Percentiles rank a stretch among this genome's conserved stretches.
Conservation (phyloP, 2,888 invertebrate genomes). For the Agonopterix alstromeriana region DNA sequence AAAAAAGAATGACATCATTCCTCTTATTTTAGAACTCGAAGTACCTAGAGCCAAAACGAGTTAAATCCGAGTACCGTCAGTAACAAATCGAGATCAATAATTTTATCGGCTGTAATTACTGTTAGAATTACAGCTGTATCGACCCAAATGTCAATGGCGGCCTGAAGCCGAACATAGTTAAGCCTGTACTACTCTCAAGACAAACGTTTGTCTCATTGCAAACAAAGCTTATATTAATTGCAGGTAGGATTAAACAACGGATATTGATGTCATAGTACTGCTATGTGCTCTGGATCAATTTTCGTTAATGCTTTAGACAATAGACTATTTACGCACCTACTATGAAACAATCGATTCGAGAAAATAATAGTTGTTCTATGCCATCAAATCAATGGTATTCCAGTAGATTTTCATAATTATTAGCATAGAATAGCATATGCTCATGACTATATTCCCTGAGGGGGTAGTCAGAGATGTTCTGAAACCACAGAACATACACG, state of each 20-base stretch:
- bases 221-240: constrained; percentile 24
- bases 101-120: constrained; percentile 45
- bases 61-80: constrained; percentile 23
- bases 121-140: constrained; percentile 51
- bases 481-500: too few species aligned
- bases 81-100: constrained; percentile 39
- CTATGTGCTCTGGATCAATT: constrained; percentile 33
- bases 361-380: too few species aligned
- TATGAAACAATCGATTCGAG: neutral
- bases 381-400: too few species aligned
- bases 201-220: constrained; percentile 24
- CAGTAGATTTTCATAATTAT: too few species aligned
- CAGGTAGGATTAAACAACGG: constrained; percentile 19
- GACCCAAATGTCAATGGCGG: constrained; percentile 38
- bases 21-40: constrained; percentile 32
- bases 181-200: constrained; percentile 1
- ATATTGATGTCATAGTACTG: constrained; percentile 40
- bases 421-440: too few species aligned
- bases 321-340: constrained; percentile 33
- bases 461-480: too few species aligned
- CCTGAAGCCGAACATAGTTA: constrained; percentile 13
- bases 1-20: constrained; percentile 65
- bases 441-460: too few species aligned
- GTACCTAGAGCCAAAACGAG: constrained; percentile 26
- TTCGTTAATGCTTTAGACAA: constrained; percentile 39